Evolutionary conservation across 2,888 invertebrate species (phyloP).

Genomic region (Drosophila cracens): DNA sequence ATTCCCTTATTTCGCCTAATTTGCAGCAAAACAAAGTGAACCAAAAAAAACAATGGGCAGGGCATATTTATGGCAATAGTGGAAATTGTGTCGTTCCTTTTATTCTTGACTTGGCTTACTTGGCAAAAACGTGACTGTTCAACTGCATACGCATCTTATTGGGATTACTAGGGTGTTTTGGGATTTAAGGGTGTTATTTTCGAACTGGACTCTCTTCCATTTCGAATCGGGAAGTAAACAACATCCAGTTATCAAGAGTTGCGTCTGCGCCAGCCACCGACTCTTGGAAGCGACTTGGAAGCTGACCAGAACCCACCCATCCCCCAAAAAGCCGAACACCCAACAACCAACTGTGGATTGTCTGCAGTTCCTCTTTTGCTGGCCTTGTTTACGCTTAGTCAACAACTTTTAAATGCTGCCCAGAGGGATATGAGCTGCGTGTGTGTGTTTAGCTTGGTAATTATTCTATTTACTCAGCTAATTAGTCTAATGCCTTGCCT

Average conservation of each 20-base stretch:
- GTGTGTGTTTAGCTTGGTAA: slow-evolving; percentile 26
- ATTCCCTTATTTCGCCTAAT: slow-evolving; percentile 27
- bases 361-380: slow-evolving; percentile 29
- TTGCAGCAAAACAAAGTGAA: slow-evolving; percentile 31
- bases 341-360: slow-evolving; percentile 76
- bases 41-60: slow-evolving; percentile 18
- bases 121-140: slow-evolving; percentile 68
- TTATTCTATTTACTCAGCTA: slow-evolving; percentile 60
- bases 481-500: slow-evolving; percentile 58
- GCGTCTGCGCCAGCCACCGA: slow-evolving; percentile 53
- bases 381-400: slow-evolving; percentile 61
- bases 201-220: slow-evolving; percentile 32
- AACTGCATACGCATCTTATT: slow-evolving; percentile 59
- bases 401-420: slow-evolving; percentile 47
- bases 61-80: slow-evolving; percentile 48
- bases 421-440: slow-evolving; percentile 44
- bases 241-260: slow-evolving; percentile 52
- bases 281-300: slow-evolving; percentile 40
- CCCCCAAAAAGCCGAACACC: slow-evolving; percentile 7
- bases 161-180: slow-evolving; percentile 37
- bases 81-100: slow-evolving; percentile 57
- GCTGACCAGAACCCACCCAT: background rate
- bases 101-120: slow-evolving; percentile 48
- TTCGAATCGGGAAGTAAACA: slow-evolving; percentile 76
- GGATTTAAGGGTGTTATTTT: slow-evolving; percentile 39